A percentile compares a stretch with the other conserved stretches of the same genome.
Conservation (phyloP, 2,888 invertebrate species). For the Scaptomyza reducta region DNA sequence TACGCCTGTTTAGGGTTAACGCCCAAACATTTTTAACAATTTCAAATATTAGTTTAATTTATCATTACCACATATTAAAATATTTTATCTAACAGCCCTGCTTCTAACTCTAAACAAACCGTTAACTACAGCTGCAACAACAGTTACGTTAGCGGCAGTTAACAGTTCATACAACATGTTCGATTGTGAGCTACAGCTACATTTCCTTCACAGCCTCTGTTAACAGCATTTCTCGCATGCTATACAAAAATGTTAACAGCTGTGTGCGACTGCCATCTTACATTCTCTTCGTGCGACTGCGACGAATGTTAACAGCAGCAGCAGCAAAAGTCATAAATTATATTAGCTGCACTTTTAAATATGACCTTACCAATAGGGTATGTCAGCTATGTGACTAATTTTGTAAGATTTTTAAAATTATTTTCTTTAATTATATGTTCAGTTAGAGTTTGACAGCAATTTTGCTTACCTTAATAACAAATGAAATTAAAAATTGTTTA, state of each 20-base stretch:
- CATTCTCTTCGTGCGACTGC: constrained; percentile 24
- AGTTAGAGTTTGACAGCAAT: too few species aligned
- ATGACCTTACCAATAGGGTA: not conserved
- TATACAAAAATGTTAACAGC: constrained; percentile 39
- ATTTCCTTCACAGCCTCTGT: constrained; percentile 12
- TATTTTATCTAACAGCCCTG: constrained; percentile 18
- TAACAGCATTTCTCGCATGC: constrained; percentile 64
- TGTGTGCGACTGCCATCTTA: constrained; percentile 13
- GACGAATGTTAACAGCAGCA: constrained; percentile 7
- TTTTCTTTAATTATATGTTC: not conserved
- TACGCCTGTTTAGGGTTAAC: too few species aligned
- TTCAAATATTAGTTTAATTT: too few species aligned
- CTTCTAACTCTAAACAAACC: constrained; percentile 4
- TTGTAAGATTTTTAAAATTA: not conserved
- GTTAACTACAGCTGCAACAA: constrained; percentile 22
- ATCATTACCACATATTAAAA: not conserved
- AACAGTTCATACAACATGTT: constrained; percentile 61
- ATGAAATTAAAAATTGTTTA: too few species aligned
- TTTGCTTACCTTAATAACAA: too few species aligned
- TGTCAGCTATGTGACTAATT: not conserved
- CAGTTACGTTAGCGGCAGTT: constrained; percentile 14
- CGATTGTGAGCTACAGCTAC: constrained; percentile 25
- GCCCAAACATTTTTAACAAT: too few species aligned
- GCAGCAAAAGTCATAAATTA: not conserved
- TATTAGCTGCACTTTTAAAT: constrained; percentile 9